These are phyloP conservation scores for Fissipunctia ypsillon DNA, from an alignment of 2,888 invertebrate genomes.

Conservation along the genomic window DNA sequence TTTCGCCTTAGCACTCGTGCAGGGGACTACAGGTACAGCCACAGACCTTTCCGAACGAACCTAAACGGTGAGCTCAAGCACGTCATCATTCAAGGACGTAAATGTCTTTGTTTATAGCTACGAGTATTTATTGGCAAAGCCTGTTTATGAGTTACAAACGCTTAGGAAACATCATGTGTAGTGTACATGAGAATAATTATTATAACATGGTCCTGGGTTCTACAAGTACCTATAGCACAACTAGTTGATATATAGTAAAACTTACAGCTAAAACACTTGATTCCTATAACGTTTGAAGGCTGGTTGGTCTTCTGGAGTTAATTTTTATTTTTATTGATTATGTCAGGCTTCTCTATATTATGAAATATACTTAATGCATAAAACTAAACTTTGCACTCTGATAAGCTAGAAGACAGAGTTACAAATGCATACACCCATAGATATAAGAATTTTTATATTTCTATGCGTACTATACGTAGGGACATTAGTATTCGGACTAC, in stretches of 20 bases:
- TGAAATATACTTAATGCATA: neutral
- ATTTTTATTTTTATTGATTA: neutral
- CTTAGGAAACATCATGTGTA: neutral
- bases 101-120: neutral
- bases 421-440: neutral
- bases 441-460: no score
- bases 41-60: neutral
- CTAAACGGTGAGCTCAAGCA: neutral
- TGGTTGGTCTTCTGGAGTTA: neutral
- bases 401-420: neutral
- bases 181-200: neutral
- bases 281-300: neutral
- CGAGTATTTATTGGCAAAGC: slow-evolving; percentile 9
- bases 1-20: neutral
- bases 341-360: neutral
- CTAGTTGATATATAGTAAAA: neutral
- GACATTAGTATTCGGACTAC: no score
- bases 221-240: neutral
- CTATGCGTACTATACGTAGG: no score
- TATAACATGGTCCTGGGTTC: neutral
- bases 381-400: neutral
- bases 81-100: neutral
- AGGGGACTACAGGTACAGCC: neutral
- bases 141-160: slow-evolving; percentile 5
- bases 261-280: neutral